Base-by-base conservation (phyloP, 2,113 vertebrate genomes). In the Eretmochelys imbricata region DNA sequence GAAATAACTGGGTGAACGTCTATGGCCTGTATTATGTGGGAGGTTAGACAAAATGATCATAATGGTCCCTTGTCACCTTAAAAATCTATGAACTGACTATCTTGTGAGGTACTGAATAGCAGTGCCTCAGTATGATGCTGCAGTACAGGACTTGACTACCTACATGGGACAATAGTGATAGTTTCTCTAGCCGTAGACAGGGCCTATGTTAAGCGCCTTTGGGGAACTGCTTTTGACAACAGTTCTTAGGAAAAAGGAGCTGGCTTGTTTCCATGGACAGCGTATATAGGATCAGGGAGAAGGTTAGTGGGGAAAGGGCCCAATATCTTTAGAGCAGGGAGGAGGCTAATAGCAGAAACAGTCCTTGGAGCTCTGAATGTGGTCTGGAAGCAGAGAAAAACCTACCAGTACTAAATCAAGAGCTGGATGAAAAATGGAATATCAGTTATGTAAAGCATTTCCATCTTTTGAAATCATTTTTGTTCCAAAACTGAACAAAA, bases 1-100 rank as follows among this genome's bases (percentile, higher is more conserved):
- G 9, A 38, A 46, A 20, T 3, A 85, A 24, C 29, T 29, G 12
- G 22, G 53, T 1, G 0, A 87, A 89, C 31, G 2, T 3, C 5
- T 9, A 1, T 29, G n/a, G 46, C 31, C 53, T 13, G 16, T 6
- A 20, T 80, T 53, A 13, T 1, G 0, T 1, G 82, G 17, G 5
- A 38, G 86, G 8, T 9, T 53, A 75, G 38, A 31, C 72, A 11
- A 19, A 50, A 25, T 42, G 54, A 6, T 89, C 31, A 48, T 31
- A 87, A 89, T 50, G 20, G 1, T 5, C n/a, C 16, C 42, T 48
- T 4, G 83, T 90, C 72, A 2, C 65, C 94, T 94, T 85, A 69
- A 69, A 69, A 69, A 69, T n/a, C 35, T 69, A 35, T 69, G 50
- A 51, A 16, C 17, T 79, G 2, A 12, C 35, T 20, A n/a, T 20